Base-by-base conservation (phyloP, 2,113 vertebrate genomes). In the Meleagris gallopavo region DNA sequence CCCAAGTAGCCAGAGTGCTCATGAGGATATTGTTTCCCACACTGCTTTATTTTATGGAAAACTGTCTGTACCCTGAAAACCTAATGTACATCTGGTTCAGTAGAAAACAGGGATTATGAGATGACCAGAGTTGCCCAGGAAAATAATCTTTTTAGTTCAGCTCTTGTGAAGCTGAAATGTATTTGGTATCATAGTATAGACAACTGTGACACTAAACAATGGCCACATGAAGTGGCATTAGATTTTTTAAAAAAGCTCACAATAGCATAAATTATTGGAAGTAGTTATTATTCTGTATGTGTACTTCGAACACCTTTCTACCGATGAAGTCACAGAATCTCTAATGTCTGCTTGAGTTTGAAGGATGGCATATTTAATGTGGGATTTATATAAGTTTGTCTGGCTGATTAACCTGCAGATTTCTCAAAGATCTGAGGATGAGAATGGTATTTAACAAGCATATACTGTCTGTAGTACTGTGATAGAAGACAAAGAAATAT, bases 231-330 rank as follows among this genome's bases (percentile, higher is more conserved):
- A 69, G 9, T 79, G 67, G 6, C 21, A 24, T 6, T 38, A 22
- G 52, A 22, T 83, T 86, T 52, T 27, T 50, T 4, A 83, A 80
- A 67, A 16, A 10, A 77, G 8, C 2, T n/a, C 0, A 0, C 25
- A 75, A 29, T 12, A 64, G 6, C 25, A 43, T 10, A 0, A 0
- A 1, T 40, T 55, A 34, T 55, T 62, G 16, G 29, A 84, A 90
- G 40, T 3, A 46, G 10, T 1, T 36, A 3, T 71, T 81, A 36
- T 66, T 71, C 72, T 71, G 3, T 30, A 50, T 1, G 1, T 0
- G 0, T 41, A 18, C 11, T 84, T 84, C 70, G 46, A 64, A 78
- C 9, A 46, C 0, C 6, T 81, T 93, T 29, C 22, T 45, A 3
- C 12, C 74, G 16, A 50, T 60, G 17, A 75, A 3, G 7, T 66